These are phyloP conservation scores for Thripadectes ignobilis DNA, from an alignment of 2,797 vertebrate species.

Conservation along the genomic window DNA sequence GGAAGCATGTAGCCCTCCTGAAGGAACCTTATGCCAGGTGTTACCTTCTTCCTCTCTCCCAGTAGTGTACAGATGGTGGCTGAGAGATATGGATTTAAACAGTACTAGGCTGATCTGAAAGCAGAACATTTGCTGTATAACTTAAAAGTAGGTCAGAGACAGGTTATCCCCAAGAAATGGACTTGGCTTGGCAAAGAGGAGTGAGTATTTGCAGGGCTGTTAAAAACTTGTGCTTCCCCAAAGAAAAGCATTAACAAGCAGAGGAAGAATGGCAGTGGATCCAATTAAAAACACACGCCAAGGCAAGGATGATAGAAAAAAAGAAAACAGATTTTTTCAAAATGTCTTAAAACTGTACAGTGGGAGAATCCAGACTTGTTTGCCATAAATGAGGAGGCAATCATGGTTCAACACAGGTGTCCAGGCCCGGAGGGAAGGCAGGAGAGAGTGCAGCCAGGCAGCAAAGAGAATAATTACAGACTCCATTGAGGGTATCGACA, in stretches of 20 bases:
- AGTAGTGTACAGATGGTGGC: not conserved
- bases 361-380: slow-evolving; percentile 47
- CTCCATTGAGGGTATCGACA: slow-evolving; percentile 39
- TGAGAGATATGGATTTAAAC: not conserved
- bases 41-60: not conserved
- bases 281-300: slow-evolving; percentile 39
- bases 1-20: not conserved
- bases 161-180: slow-evolving; percentile 53
- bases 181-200: slow-evolving; percentile 13
- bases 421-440: slow-evolving; percentile 54
- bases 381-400: slow-evolving; percentile 31
- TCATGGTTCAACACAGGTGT: slow-evolving; percentile 50
- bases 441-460: slow-evolving; percentile 63
- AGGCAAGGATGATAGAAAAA: slow-evolving; percentile 28
- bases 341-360: slow-evolving; percentile 50
- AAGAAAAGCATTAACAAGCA: slow-evolving; percentile 44
- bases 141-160: slow-evolving; percentile 35
- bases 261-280: not conserved
- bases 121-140: slow-evolving; percentile 8
- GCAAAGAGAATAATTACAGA: slow-evolving; percentile 46
- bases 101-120: slow-evolving; percentile 36
- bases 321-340: slow-evolving; percentile 23
- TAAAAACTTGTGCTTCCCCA: slow-evolving; percentile 49
- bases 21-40: not conserved
- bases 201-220: slow-evolving; percentile 12